Conservation (phyloP, 2,888 invertebrate genomes). For the Platypus cylindrus region DNA sequence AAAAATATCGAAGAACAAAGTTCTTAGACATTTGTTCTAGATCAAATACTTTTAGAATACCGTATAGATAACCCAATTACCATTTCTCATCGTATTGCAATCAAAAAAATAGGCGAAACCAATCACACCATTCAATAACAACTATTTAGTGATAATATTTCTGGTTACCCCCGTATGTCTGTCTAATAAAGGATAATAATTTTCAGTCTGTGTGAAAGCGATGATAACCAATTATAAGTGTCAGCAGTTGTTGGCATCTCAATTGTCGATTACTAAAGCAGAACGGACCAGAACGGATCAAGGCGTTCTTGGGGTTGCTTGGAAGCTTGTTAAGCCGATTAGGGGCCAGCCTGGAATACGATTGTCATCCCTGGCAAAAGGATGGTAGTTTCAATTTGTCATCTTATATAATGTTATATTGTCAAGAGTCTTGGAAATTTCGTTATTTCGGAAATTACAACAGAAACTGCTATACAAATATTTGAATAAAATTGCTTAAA, state of each 20-base stretch:
- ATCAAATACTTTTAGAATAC: not conserved
- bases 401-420: too few relatives aligned
- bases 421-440: too few relatives aligned
- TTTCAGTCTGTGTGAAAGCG: slow-evolving; percentile 14
- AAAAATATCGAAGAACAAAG: too few relatives aligned
- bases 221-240: slow-evolving; percentile 24
- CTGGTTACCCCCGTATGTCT: slow-evolving; percentile 11
- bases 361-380: too few relatives aligned
- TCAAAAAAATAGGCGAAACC: slow-evolving; percentile 4
- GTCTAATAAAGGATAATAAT: slow-evolving; percentile 17
- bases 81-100: slow-evolving; percentile 3
- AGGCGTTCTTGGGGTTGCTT: slow-evolving; percentile 15
- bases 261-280: slow-evolving; percentile 20
- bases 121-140: slow-evolving; percentile 7
- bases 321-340: slow-evolving; percentile 23
- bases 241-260: slow-evolving; percentile 25
- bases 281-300: slow-evolving; percentile 18
- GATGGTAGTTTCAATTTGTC: too few relatives aligned
- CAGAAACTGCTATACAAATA: too few relatives aligned
- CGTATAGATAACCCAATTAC: too few relatives aligned
- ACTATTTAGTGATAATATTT: slow-evolving; percentile 6
- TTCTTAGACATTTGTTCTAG: too few relatives aligned
- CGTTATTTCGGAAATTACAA: too few relatives aligned
- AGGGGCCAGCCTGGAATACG: slow-evolving; percentile 24
- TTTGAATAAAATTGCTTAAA: too few relatives aligned